phyloP scores from a whole-genome alignment of 2,888 invertebrate genomes.

The Melanostoma mellinum region DNA sequence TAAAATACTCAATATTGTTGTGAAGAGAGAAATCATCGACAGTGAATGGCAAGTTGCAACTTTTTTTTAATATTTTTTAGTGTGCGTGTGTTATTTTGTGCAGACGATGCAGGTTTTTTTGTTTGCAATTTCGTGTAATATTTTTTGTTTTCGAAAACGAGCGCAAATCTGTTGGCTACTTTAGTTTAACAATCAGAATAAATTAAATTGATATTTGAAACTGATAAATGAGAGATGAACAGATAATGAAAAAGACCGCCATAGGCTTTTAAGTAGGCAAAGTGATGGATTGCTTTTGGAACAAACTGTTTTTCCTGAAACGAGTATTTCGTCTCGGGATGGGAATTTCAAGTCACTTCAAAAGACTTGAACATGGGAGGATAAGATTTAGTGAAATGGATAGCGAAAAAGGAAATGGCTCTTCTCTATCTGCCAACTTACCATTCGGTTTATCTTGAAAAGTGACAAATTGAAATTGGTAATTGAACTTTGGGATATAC shows the following conservation, averaged over 20 bases:
- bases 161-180: background rate
- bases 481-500: too few species aligned
- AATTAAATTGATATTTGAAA: constrained; percentile 15
- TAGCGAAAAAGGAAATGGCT: too few species aligned
- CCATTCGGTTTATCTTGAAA: too few species aligned
- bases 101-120: constrained; percentile 54
- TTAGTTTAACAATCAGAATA: constrained; percentile 6
- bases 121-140: constrained; percentile 35
- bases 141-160: background rate
- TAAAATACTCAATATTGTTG: constrained; percentile 63
- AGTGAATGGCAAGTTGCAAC: constrained; percentile 23
- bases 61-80: constrained; percentile 22
- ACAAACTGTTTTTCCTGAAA: too few species aligned
- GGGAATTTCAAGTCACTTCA: too few species aligned
- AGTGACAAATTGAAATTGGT: too few species aligned
- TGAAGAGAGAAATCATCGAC: constrained; percentile 48
- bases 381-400: too few species aligned
- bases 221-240: constrained; percentile 9
- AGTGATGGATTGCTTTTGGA: too few species aligned
- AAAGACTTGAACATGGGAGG: too few species aligned
- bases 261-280: too few species aligned
- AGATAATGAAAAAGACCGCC: background rate
- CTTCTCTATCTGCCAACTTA: too few species aligned
- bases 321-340: too few species aligned
- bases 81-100: constrained; percentile 52